A percentile compares a stretch with the other conserved stretches of the same genome.
These are phyloP conservation scores for Lutjanus erythropterus DNA, from an alignment of 2,113 vertebrate genomes.

Conservation along the genomic window DNA sequence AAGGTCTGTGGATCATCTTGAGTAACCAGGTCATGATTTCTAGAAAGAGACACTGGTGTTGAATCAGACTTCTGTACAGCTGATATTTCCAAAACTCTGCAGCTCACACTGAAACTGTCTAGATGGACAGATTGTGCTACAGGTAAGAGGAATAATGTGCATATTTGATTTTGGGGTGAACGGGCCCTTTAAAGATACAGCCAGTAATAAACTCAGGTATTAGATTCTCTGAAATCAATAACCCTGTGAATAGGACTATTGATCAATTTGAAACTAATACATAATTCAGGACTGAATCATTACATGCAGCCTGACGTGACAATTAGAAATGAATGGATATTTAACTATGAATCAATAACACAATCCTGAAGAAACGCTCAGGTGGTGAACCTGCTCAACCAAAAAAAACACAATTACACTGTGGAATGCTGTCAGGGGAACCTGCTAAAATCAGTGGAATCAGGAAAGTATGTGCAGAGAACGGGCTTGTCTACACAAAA, in stretches of 20 bases:
- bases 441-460: background rate
- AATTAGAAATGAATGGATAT: constrained; percentile 70
- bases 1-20: no score
- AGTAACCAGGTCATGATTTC: no score
- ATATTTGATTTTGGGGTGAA: no score
- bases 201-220: constrained; percentile 44
- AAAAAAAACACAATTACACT: constrained; percentile 32
- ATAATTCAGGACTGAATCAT: constrained; percentile 64
- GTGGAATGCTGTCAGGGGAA: background rate
- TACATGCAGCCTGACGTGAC: constrained; percentile 57
- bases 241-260: constrained; percentile 52
- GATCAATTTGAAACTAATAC: constrained; percentile 65
- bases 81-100: no score
- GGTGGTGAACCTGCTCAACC: constrained; percentile 52
- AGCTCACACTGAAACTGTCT: no score
- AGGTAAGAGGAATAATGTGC: no score
- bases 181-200: constrained; percentile 23
- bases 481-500: background rate
- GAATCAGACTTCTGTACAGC: no score
- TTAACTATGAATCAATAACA: constrained; percentile 62
- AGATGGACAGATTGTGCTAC: no score
- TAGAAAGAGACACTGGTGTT: no score
- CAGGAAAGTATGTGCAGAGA: constrained; percentile 1
- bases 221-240: constrained; percentile 59
- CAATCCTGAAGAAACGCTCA: constrained; percentile 44